Evolutionary conservation across 2,113 vertebrate genomes (phyloP).

Genomic region (Strigops habroptila): DNA sequence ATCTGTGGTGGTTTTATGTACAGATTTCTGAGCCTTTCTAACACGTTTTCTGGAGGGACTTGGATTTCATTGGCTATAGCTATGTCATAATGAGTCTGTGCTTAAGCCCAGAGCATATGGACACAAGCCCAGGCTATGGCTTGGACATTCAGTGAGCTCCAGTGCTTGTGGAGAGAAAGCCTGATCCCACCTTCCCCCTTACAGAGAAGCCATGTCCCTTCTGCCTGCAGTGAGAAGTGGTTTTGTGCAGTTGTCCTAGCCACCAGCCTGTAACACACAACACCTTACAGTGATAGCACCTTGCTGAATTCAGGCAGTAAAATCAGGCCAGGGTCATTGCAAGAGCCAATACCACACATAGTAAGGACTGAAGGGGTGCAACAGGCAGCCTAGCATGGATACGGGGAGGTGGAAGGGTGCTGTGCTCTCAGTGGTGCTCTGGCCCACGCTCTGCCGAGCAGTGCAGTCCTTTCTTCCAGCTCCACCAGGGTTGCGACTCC

Average conservation of each 20-base stretch:
- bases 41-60: neutral
- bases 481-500: neutral
- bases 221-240: accelerated
- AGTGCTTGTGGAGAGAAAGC: neutral
- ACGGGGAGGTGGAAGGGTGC: neutral
- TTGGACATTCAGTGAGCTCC: neutral
- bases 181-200: neutral
- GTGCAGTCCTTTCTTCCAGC: neutral
- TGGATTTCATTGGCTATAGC: neutral
- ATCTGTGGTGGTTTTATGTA: neutral
- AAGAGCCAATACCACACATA: accelerated
- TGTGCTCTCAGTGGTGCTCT: neutral
- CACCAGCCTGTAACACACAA: neutral
- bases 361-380: neutral
- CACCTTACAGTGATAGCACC: accelerated
- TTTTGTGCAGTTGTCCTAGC: neutral
- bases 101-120: neutral
- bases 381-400: neutral
- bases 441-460: neutral
- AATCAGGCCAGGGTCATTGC: neutral
- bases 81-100: neutral
- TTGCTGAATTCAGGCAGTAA: neutral
- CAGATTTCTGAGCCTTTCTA: neutral
- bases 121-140: neutral
- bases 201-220: neutral